phyloP scores from a whole-genome alignment of 2,113 vertebrate genomes.

The Alethe castanea region DNA sequence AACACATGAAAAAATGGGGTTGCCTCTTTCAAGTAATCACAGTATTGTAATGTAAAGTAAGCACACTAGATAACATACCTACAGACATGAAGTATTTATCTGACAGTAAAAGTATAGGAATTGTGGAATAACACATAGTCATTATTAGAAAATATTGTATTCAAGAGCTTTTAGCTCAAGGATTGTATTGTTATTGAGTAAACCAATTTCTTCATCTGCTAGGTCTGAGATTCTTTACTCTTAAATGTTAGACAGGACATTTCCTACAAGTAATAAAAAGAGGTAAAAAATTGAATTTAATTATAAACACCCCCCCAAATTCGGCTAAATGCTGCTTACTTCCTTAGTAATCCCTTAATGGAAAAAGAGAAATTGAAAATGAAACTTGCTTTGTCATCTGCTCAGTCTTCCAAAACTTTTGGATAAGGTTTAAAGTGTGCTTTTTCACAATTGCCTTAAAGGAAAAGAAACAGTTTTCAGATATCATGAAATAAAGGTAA shows the following conservation, averaged over 20 bases:
- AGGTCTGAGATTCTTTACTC: not conserved
- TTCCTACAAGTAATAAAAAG: not conserved
- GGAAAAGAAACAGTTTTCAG: slow-evolving; percentile 1
- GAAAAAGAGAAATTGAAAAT: not conserved
- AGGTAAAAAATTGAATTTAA: not conserved
- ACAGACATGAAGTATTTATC: not conserved
- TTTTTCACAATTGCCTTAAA: not conserved
- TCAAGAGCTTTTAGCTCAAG: not conserved
- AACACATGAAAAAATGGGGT: not conserved
- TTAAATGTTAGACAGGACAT: not conserved
- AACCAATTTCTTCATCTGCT: not conserved
- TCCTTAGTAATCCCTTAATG: not conserved
- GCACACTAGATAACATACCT: not conserved
- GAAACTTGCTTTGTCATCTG: not conserved
- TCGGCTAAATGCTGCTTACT: not conserved
- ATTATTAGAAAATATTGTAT: not conserved
- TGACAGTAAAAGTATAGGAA: not conserved
- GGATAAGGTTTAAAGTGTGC: not conserved
- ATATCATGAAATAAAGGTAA: not conserved
- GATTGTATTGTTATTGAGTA: not conserved
- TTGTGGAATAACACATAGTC: not conserved
- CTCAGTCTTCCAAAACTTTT: not conserved
- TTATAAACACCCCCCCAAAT: not conserved
- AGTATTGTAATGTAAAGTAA: not conserved
- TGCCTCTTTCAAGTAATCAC: not conserved